Base-by-base conservation (phyloP, 2,113 vertebrate genomes). In the Mirounga angustirostris region DNA sequence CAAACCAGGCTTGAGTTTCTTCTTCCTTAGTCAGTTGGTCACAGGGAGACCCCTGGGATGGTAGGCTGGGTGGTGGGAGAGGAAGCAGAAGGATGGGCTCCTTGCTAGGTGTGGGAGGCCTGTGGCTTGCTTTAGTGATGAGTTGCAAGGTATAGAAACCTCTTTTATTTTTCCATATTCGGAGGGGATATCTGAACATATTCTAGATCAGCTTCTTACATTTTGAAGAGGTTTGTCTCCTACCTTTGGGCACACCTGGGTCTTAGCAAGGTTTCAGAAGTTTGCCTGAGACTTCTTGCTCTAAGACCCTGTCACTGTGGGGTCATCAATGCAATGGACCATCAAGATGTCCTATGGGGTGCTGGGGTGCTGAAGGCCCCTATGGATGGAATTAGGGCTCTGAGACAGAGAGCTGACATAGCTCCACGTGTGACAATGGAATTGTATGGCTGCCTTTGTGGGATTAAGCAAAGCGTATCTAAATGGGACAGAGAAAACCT, bases 381-480 rank as follows among this genome's bases (percentile, higher is more conserved):
- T 59, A 4, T 2, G 30, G 50, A 7, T n/a, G 52, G 59, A 59
- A 30, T 33, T 40, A n/a, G 36, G 58, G 22, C 40, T 88, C 58
- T 0, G 12, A n/a, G 50, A 65, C 40, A 28, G 30, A n/a, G 52
- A 33, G 26, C 30, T 26, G 8, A 21, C 18, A 2, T 18, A 4
- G 78, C 59, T 54, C 54, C 19, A 2, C 0, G 0, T 11, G 19
- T 0, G 0, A 61, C 9, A 50, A 0, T 40, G 81, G 54, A n/a
- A 22, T 0, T 6, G 14, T 16, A 3, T 11, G 52, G 19, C 40
- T 1, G 4, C 71, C 63, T 36, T 71, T 21, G 46, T 73, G 16
- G 56, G 24, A 3, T n/a, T 22, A 14, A n/a, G 65, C 22, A 61
- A 18, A 54, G 43, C 0, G 0, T 22, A 19, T 56, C 15, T 81